Conservation (phyloP, 2,888 invertebrate genomes). For the Empis livida region DNA sequence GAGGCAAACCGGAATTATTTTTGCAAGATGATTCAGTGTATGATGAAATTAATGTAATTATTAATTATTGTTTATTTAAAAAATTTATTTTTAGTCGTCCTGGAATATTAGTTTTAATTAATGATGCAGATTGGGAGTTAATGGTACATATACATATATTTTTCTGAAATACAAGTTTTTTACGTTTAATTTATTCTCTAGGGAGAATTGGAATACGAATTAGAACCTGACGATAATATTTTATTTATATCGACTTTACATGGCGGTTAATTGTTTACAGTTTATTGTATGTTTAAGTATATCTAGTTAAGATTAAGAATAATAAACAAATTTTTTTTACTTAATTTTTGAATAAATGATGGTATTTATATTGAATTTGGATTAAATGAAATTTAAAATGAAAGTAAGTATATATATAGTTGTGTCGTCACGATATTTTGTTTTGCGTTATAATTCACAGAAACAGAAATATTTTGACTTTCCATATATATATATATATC, state of each 20-base stretch:
- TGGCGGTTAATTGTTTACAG: constrained; percentile 51
- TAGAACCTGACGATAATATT: constrained; percentile 56
- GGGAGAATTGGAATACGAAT: constrained; percentile 57
- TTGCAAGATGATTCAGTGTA: constrained; percentile 37
- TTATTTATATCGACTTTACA: constrained; percentile 75
- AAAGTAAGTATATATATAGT: no score
- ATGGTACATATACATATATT: no score
- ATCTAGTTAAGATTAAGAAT: no score
- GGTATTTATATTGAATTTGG: no score
- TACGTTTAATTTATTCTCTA: constrained; percentile 21
- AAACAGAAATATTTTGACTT: no score
- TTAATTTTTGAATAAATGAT: no score
- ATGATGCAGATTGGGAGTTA: constrained; percentile 94
- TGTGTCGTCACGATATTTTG: no score
- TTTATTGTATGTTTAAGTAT: no score
- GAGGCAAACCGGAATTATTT: constrained; percentile 67
- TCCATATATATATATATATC: no score
- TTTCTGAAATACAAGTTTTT: background rate
- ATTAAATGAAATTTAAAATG: no score
- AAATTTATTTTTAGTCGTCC: constrained; percentile 51
- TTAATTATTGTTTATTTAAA: constrained; percentile 28
- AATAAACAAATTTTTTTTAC: no score
- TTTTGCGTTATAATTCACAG: no score
- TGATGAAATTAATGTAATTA: constrained; percentile 13
- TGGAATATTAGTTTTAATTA: constrained; percentile 86